Evolutionary conservation across 1,140 invertebrate genomes (phyloP), one percentile per base, ranked within the genome.

Genomic region (Trichoplusia ni): DNA sequence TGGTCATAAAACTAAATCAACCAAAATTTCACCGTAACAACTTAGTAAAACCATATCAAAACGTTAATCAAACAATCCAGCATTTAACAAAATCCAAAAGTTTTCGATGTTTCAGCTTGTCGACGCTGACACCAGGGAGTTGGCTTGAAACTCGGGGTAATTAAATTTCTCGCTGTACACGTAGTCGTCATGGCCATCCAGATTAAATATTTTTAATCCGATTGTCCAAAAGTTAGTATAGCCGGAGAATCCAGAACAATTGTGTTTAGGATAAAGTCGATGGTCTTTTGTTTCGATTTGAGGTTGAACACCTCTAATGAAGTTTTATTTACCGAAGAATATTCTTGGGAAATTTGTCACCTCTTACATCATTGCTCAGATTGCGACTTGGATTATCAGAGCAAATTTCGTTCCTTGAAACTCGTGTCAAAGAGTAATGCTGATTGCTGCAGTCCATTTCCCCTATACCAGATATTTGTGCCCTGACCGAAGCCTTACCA

Each of bases 151-250:
- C 9, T 44, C 40, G n/a, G 18, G 9, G 46, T 49, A 49, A 49
- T 49, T 31, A 49, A 49, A 49, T 49, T 49, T 49, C 1, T 8
- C 11, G 14, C 3, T 16, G 25, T 31, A 16, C 46, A 29, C 25
- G 25, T 29, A 29, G 23, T 14, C n/a, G 25, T 23, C 19, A 38
- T 33, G 19, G 13, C 13, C 38, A 21, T 18, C 29, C 21, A 9
- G 35, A 38, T 38, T 54, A 38, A 54, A 38, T 37, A 54, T 38
- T 54, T 54, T 54, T 54, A 35, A 54, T 54, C 35, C 6, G 19
- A 38, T 54, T 54, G 31, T 13, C 14, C 9, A 11, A 54, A 54
- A 38, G 38, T 58, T 58, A n/a, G n/a, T n/a, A n/a, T n/a, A n/a
- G 23, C 6, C 31, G 38, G 13, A 58, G 46, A 29, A 8, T 31